phyloP scores from a whole-genome alignment of 64 coral and sea anemone species.

The Dendrophyllia cribrosa region DNA sequence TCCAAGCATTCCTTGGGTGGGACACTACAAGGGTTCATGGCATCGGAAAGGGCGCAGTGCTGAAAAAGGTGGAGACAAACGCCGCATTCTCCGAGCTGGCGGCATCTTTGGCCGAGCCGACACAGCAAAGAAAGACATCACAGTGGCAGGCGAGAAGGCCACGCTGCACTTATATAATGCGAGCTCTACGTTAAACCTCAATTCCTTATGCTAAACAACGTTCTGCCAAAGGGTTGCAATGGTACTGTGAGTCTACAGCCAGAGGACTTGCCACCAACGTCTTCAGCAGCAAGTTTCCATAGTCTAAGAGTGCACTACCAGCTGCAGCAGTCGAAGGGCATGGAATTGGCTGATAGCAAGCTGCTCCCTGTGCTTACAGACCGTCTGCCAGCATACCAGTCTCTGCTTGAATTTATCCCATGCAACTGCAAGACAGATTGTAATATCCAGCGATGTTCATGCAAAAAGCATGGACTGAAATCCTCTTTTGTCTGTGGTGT shows the following conservation, averaged over 20 bases:
- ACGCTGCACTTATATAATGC: too few species aligned
- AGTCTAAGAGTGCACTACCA: constrained; percentile 32
- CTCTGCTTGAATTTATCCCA: too few species aligned
- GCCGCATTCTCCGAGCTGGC: constrained; percentile 32
- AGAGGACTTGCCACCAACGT: constrained; percentile 46
- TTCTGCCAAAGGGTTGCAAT: constrained; percentile 21
- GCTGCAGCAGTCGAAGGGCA: constrained; percentile 30
- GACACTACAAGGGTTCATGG: constrained; percentile 67
- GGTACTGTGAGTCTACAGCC: constrained; percentile 29
- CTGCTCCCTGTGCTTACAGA: too few species aligned
- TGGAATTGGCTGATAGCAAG: not conserved
- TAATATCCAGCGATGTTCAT: too few species aligned
- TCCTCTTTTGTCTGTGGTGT: too few species aligned
- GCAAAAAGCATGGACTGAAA: too few species aligned
- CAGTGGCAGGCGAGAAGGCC: constrained; percentile 11
- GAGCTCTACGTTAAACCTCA: too few species aligned
- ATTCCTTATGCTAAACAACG: too few species aligned
- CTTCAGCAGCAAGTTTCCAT: constrained; percentile 38
- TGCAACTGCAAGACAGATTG: too few species aligned
- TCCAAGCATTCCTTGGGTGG: constrained; percentile 60
- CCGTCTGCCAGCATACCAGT: too few species aligned
- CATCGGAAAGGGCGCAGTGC: constrained; percentile 38
- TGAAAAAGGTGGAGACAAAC: constrained; percentile 42
- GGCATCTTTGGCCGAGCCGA: constrained; percentile 33
- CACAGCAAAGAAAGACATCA: constrained; percentile 39